A percentile compares a stretch with the other conserved stretches of the same genome.
Evolutionary conservation across 2,888 invertebrate species (phyloP).

Genomic region (Resseliella maxima): DNA sequence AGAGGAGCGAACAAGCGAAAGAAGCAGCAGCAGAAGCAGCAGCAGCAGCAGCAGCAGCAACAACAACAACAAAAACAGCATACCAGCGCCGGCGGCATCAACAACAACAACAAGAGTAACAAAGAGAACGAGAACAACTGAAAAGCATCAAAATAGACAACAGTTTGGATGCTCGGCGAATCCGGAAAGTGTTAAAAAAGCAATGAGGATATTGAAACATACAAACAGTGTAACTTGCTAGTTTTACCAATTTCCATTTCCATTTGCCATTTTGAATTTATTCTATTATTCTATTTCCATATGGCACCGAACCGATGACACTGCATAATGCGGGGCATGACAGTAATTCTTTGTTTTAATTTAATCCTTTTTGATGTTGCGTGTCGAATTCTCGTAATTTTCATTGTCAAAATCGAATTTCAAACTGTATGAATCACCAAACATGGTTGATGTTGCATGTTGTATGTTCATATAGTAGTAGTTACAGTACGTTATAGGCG

Average conservation of each 20-base stretch:
- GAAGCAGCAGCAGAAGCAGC: background rate
- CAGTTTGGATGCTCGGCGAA: background rate
- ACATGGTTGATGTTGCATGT: no score
- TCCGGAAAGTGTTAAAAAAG: slow-evolving; percentile 2
- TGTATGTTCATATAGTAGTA: no score
- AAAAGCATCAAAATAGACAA: no score
- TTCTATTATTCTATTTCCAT: slow-evolving; percentile 26
- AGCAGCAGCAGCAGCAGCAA: background rate
- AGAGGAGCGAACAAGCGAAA: background rate
- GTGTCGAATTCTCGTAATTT: slow-evolving; percentile 54
- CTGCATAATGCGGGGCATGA: slow-evolving; percentile 37
- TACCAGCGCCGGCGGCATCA: no score
- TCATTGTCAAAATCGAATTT: slow-evolving; percentile 40
- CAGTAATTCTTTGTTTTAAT: slow-evolving; percentile 51
- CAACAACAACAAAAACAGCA: no score
- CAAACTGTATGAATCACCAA: slow-evolving; percentile 5
- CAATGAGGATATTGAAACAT: slow-evolving; percentile 1
- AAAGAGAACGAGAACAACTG: background rate
- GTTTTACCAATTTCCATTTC: background rate
- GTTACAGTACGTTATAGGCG: no score
- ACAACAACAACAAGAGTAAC: background rate
- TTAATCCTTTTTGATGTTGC: slow-evolving; percentile 53
- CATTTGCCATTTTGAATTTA: slow-evolving; percentile 1
- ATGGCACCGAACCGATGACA: slow-evolving; percentile 5
- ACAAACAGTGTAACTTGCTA: background rate